These are phyloP conservation scores for Pseudoatta argentina DNA, from an alignment of 1,140 invertebrate genomes.

Conservation along the genomic window DNA sequence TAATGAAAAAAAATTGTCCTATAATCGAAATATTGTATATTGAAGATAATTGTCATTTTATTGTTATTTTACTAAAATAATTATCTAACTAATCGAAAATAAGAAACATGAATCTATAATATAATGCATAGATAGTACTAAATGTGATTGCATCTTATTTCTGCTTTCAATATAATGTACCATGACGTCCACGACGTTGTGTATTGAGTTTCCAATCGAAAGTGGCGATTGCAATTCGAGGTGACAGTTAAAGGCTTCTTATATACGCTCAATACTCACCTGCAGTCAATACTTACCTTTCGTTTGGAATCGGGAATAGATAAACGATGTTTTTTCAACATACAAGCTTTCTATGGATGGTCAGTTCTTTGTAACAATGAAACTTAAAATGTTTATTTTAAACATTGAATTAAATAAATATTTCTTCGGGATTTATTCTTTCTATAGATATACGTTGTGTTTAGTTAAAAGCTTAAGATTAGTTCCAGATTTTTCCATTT, in stretches of 20 bases:
- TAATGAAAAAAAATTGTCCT: neutral
- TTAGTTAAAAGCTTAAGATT: slow-evolving; percentile 16
- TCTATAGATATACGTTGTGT: neutral
- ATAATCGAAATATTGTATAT: neutral
- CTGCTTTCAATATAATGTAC: neutral
- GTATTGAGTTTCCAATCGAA: slow-evolving; percentile 30
- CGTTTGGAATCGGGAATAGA: neutral
- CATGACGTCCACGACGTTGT: neutral
- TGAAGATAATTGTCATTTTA: neutral
- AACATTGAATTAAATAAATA: neutral
- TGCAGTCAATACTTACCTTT: neutral
- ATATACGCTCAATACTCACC: neutral
- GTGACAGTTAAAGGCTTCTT: slow-evolving; percentile 39
- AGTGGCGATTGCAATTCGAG: slow-evolving; percentile 16
- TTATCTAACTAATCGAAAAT: slow-evolving; percentile 2
- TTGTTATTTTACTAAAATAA: neutral
- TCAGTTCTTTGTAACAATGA: neutral
- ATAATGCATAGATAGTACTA: neutral
- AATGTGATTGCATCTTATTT: slow-evolving; percentile 24
- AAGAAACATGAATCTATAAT: neutral
- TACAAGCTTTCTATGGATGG: neutral
- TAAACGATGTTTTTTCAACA: neutral
- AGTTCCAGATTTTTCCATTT: neutral
- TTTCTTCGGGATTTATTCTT: neutral
- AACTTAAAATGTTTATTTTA: neutral